A percentile compares a stretch with the other conserved stretches of the same genome.
phyloP scores from a whole-genome alignment of 2,888 invertebrate genomes.

The Crossocerus cetratus region DNA sequence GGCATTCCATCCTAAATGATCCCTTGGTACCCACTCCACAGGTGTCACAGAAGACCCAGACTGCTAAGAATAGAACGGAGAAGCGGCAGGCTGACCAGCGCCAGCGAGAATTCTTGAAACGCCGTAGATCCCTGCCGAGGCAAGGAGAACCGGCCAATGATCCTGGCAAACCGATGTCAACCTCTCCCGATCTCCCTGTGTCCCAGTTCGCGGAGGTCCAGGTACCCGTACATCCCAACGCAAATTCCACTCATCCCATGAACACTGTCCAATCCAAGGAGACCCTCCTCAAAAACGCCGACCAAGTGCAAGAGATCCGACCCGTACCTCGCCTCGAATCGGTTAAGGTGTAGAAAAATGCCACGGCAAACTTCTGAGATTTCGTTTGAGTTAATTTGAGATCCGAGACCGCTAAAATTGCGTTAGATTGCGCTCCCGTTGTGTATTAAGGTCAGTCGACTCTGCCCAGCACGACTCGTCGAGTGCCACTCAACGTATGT shows the following conservation, averaged over 20 bases:
- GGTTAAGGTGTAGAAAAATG: neutral
- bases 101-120: slow-evolving; percentile 53
- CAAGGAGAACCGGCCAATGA: slow-evolving; percentile 42
- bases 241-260: slow-evolving; percentile 28
- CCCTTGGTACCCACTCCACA: slow-evolving; percentile 43
- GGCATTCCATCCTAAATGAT: slow-evolving; percentile 18
- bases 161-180: slow-evolving; percentile 35
- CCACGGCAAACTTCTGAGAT: neutral
- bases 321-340: neutral
- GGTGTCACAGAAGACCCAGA: slow-evolving; percentile 53
- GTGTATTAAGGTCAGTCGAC: too few relatives aligned
- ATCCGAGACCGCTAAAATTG: too few relatives aligned
- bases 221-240: slow-evolving; percentile 25
- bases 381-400: too few relatives aligned
- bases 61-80: slow-evolving; percentile 55
- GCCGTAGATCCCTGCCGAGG: slow-evolving; percentile 58
- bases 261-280: slow-evolving; percentile 39
- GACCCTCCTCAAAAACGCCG: slow-evolving; percentile 16
- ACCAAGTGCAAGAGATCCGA: too few relatives aligned
- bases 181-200: slow-evolving; percentile 34
- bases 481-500: too few relatives aligned
- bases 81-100: slow-evolving; percentile 58
- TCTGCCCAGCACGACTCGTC: neutral
- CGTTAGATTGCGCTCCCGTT: too few relatives aligned
- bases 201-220: slow-evolving; percentile 30